A percentile compares a stretch with the other conserved stretches of the same genome.
These are phyloP conservation scores for Lerista edwardsae DNA, from an alignment of 2,797 vertebrate species.

Conservation along the genomic window DNA sequence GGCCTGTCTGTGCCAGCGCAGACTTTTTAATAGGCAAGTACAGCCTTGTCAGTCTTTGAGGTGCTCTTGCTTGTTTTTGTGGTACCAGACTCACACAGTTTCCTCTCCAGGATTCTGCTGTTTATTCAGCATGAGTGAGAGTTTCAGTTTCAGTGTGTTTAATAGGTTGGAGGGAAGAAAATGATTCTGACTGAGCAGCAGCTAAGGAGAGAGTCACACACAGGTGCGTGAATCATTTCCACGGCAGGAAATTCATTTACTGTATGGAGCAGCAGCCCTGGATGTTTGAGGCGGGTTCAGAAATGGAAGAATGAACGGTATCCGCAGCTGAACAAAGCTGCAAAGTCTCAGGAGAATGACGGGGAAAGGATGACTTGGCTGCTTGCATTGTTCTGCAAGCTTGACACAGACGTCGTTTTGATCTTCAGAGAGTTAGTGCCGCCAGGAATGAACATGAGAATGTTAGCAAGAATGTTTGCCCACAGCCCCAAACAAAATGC, in stretches of 20 bases:
- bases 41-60: not conserved
- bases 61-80: not conserved
- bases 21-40: too few relatives aligned
- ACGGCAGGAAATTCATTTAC: not conserved
- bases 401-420: not conserved
- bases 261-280: not conserved
- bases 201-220: not conserved
- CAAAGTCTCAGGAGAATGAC: not conserved
- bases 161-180: not conserved
- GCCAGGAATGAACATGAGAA: too few relatives aligned
- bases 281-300: not conserved
- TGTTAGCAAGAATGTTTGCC: too few relatives aligned
- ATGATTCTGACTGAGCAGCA: not conserved
- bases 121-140: not conserved
- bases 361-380: not conserved
- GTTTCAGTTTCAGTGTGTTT: not conserved
- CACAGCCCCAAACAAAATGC: too few relatives aligned
- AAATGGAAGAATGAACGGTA: not conserved
- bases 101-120: not conserved
- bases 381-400: not conserved
- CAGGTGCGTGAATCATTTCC: conserved; percentile 46
- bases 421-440: not conserved
- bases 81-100: not conserved
- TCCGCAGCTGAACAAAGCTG: not conserved
- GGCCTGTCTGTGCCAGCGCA: too few relatives aligned